Evolutionary conservation across 2,113 vertebrate genomes (phyloP), one percentile per base, ranked within the genome.

Genomic region (Cheilinus undulatus): DNA sequence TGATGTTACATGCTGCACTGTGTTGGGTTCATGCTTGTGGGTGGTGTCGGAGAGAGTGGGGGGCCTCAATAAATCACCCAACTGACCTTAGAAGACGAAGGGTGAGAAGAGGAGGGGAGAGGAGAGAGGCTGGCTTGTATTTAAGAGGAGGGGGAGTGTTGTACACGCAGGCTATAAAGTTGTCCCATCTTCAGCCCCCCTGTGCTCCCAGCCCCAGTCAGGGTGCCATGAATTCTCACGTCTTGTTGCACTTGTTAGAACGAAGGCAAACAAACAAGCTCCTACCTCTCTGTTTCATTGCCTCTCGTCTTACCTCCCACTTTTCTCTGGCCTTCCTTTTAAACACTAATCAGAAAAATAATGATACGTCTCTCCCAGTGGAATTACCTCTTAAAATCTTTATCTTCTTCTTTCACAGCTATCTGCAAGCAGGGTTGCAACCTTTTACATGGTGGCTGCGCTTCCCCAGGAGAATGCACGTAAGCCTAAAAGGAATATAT

Each of bases 391-490:
- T 42, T 22, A 19, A 51, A 30, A 20, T 50, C 26, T 53, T 8
- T 56, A 3, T 4, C 61, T 54, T 68, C 40, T 26, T 64, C 60
- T 54, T 86, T 59, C 64, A 26, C 92, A 99, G 97, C 97, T 0
- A 96, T 98, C 87, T 99, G 97, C 90, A 98, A 94, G 83, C 97
- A 97, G 89, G 98, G 98, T 65, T 99, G 98, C 86, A 95, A 96
- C 92, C 92, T 96, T 89, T 89, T 97, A 77, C 95, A 96, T 6
- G 97, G 96, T 28, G 86, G 92, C 66, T 99, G 98, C 82, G 40
- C 80, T 0, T 86, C 89, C 75, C 97, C 97, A 0, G 97, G 97
- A 56, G 95, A 96, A 78, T 99, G 98, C 96, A 95, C 80, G 98
- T 99, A 96, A 96, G 96, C 64, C 32, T 4, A 28, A 2, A 32